phyloP scores from a whole-genome alignment of 2,113 vertebrate genomes.

The Actinemys pallida region DNA sequence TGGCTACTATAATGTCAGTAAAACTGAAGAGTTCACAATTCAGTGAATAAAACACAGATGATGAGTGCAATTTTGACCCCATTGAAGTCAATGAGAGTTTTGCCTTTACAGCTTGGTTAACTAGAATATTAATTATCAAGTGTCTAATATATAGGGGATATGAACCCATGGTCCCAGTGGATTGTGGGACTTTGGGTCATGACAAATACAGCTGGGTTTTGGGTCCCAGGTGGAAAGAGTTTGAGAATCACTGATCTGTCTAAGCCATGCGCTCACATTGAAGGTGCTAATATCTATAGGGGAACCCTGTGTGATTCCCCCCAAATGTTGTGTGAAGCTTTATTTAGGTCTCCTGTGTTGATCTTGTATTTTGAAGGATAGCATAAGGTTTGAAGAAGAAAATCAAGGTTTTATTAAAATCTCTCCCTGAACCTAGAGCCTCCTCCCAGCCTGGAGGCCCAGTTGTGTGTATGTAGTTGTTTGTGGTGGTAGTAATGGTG shows the following conservation, averaged over 20 bases:
- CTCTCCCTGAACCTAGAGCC: neutral
- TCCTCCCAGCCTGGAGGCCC: neutral
- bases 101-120: conserved; percentile 1
- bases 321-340: neutral
- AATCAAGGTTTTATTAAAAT: neutral
- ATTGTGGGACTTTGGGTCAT: neutral
- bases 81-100: neutral
- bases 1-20: neutral
- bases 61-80: neutral
- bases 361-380: neutral
- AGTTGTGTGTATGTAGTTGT: neutral
- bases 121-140: neutral
- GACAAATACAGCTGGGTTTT: neutral
- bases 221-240: neutral
- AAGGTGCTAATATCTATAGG: neutral
- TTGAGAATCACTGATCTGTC: neutral
- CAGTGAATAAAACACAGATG: neutral
- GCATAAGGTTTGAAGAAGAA: neutral
- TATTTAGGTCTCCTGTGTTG: neutral
- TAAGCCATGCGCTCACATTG: neutral
- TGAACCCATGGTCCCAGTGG: neutral
- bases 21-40: neutral
- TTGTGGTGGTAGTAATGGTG: neutral
- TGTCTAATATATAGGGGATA: neutral
- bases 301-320: neutral